A percentile compares a stretch with the other conserved stretches of the same genome.
phyloP scores from a whole-genome alignment of 2,888 invertebrate species.

The Leucoma salicis region DNA sequence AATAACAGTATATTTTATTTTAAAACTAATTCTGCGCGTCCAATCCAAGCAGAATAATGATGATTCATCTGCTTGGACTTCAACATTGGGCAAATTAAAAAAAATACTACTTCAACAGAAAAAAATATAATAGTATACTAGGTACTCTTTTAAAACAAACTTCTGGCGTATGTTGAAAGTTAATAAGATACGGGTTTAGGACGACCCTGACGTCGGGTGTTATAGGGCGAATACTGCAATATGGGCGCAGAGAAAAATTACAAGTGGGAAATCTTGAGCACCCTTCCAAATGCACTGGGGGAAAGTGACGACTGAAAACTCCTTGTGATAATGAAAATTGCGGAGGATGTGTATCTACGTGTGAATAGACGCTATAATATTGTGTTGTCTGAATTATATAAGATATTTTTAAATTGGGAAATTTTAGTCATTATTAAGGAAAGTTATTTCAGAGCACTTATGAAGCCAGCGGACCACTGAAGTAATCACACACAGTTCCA shows the following conservation, averaged over 20 bases:
- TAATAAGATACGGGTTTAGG: conserved; percentile 8
- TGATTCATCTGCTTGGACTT: too few species aligned
- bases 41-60: too few species aligned
- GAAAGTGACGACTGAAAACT: conserved; percentile 36
- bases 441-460: too few species aligned
- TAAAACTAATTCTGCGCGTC: too few species aligned
- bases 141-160: too few species aligned
- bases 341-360: conserved; percentile 23
- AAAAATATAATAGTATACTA: too few species aligned
- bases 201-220: conserved; percentile 33
- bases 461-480: too few species aligned
- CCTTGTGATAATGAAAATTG: conserved; percentile 36
- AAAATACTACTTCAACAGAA: too few species aligned
- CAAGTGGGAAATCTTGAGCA: conserved; percentile 59
- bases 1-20: too few species aligned
- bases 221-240: conserved; percentile 60
- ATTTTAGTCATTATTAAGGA: too few species aligned
- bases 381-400: background rate
- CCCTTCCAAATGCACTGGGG: conserved; percentile 52
- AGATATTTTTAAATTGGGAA: background rate
- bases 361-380: conserved; percentile 18
- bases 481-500: too few species aligned
- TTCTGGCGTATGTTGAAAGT: conserved; percentile 1
- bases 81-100: too few species aligned
- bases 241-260: conserved; percentile 65